These are phyloP conservation scores for Thaumatotibia leucotreta DNA, from an alignment of 1,140 invertebrate genomes.

Conservation along the genomic window DNA sequence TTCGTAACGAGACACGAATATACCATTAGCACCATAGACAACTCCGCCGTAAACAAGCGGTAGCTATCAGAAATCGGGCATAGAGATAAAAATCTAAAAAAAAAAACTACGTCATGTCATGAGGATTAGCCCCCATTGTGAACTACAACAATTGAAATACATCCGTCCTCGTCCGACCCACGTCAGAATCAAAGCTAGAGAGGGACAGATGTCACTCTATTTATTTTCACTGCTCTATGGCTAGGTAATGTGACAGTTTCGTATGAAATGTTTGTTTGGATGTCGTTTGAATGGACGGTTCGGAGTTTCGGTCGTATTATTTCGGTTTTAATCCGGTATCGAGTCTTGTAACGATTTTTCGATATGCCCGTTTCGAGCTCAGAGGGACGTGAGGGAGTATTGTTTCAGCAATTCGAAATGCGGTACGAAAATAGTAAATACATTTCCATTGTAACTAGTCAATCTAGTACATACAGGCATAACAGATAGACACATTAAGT, in stretches of 20 bases:
- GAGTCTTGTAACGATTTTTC: constrained; percentile 21
- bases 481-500: too few relatives aligned
- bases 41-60: constrained; percentile 57
- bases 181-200: constrained; percentile 19
- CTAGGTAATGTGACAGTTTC: constrained; percentile 70
- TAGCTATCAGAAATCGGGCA: constrained; percentile 64
- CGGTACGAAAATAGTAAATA: neutral
- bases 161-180: constrained; percentile 46
- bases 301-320: constrained; percentile 48
- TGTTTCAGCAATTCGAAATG: neutral
- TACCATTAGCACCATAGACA: constrained; percentile 67
- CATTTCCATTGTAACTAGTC: neutral
- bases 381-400: neutral
- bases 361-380: neutral
- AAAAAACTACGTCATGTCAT: constrained; percentile 59
- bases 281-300: constrained; percentile 44
- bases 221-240: constrained; percentile 71
- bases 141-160: constrained; percentile 62
- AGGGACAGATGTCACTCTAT: constrained; percentile 53
- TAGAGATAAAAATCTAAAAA: constrained; percentile 55
- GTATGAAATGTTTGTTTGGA: constrained; percentile 69
- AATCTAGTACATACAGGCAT: neutral
- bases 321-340: constrained; percentile 57
- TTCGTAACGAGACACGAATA: constrained; percentile 46
- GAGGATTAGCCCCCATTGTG: constrained; percentile 67